Evolutionary conservation across 2,888 invertebrate genomes (phyloP), one percentile per base, ranked within the genome.

Genomic region (Drosophila helvetica): DNA sequence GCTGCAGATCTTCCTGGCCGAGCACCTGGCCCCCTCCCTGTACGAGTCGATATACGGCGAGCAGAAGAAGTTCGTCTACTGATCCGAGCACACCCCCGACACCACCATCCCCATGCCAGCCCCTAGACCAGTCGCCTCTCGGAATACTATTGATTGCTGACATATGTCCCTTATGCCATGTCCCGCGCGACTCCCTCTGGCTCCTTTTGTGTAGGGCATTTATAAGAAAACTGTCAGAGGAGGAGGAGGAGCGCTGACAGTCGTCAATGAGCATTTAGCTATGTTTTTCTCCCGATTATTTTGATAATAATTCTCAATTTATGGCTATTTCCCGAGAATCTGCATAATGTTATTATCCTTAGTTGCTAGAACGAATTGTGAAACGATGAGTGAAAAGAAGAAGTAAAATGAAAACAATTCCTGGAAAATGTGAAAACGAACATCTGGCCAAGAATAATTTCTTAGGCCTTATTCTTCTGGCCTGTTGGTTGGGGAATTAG

Each of bases 21-120:
- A 96, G 86, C 96, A 97, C 91, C 93, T 96, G 90, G 96, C 97
- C 3, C 94, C 95, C 79, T 95, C 96, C 18, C 93, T 97, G 78
- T 97, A 96, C 91, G 96, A 97, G 90, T 94, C 96, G 73, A 92
- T 97, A 65, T 97, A 96, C 91, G 92, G 87, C 60, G 80, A 79
- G 42, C 78, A 90, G 57, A 90, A 85, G 74, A 88, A 90, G 75
- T 86, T 86, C 52, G 75, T 85, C 63, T 73, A 79, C 62, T 85
- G 66, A 87, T 63, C 53, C 33, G 42, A 17, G 27, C 7, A 27
- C 27, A 27, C 25, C 25, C 4, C 4, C 4, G 22, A 22, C 22
- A 22, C 22, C 22, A 22, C 25, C 33, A 10, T 1, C 15, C 43
- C 46, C 2, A n/a, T 9, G 10, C 15, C 52, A 19, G 52, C 58